These are phyloP conservation scores for Trimorus sp. DNA, from an alignment of 2,888 invertebrate genomes.

Conservation along the genomic window DNA sequence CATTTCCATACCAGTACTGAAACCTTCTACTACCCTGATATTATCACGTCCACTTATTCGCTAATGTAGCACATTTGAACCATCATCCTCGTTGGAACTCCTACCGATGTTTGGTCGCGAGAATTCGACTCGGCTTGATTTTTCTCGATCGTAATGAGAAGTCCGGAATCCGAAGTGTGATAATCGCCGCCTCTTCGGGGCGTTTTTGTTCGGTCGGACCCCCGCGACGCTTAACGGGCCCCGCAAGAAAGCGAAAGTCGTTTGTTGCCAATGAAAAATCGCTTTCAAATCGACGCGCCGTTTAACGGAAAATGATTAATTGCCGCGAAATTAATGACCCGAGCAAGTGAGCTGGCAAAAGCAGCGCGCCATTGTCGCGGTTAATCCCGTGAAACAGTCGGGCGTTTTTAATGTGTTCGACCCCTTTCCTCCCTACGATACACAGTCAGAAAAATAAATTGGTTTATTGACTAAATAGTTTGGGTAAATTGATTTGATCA, in stretches of 20 bases:
- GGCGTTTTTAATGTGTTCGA: constrained; percentile 29
- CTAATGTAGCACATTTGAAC: too few relatives aligned
- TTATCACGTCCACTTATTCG: too few relatives aligned
- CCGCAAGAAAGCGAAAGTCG: constrained; percentile 60
- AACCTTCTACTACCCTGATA: too few relatives aligned
- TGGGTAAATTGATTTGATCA: too few relatives aligned
- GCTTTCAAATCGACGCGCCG: constrained; percentile 41
- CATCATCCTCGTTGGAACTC: too few relatives aligned
- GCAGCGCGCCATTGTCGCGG: constrained; percentile 17
- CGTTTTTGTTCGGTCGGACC: constrained; percentile 73
- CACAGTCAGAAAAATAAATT: too few relatives aligned
- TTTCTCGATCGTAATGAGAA: background rate
- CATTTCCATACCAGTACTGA: too few relatives aligned
- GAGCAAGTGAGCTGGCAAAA: constrained; percentile 51
- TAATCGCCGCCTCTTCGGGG: constrained; percentile 73
- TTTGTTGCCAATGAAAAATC: constrained; percentile 57
- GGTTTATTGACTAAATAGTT: too few relatives aligned
- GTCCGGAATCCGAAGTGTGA: constrained; percentile 69
- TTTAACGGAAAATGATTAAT: constrained; percentile 59
- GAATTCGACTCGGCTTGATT: too few relatives aligned
- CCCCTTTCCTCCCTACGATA: too few relatives aligned
- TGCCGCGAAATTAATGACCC: constrained; percentile 40
- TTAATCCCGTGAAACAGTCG: constrained; percentile 33
- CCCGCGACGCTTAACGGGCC: constrained; percentile 75
- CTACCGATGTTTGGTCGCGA: too few relatives aligned